phyloP scores from a whole-genome alignment of 2,797 vertebrate genomes.

The Heterohyrax brucei region DNA sequence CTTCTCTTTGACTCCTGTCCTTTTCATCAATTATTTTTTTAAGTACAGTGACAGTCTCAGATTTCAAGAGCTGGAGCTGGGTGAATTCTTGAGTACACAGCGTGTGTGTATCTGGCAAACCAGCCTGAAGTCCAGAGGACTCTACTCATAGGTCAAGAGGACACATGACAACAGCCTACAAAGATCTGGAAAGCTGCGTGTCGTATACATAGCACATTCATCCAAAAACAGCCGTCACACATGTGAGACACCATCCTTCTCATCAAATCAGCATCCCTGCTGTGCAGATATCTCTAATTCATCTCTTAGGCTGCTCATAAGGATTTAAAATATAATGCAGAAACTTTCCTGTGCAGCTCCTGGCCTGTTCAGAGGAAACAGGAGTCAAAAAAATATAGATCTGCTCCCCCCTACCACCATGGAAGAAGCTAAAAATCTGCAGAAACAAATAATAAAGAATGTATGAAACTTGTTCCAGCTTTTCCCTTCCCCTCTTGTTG shows the following conservation, averaged over 20 bases:
- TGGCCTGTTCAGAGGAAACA: constrained; percentile 63
- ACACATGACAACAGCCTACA: background rate
- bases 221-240: constrained; percentile 10
- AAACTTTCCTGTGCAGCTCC: constrained; percentile 75
- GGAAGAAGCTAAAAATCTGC: background rate
- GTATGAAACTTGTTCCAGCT: background rate
- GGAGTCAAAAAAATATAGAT: background rate
- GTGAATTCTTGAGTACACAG: constrained; percentile 31
- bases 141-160: background rate
- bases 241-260: constrained; percentile 25
- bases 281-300: constrained; percentile 59
- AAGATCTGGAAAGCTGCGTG: background rate
- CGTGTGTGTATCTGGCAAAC: background rate
- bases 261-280: constrained; percentile 63
- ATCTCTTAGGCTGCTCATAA: constrained; percentile 42
- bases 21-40: constrained; percentile 82
- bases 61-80: constrained; percentile 78
- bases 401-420: background rate
- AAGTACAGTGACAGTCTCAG: constrained; percentile 73
- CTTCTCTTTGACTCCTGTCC: constrained; percentile 37
- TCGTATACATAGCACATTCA: constrained; percentile 27
- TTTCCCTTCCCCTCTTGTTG: background rate
- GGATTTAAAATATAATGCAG: constrained; percentile 77
- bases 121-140: constrained; percentile 5
- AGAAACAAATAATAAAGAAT: background rate